Evolutionary conservation across 2,797 vertebrate genomes (phyloP).

Genomic region (Gymnothorax reevesii): DNA sequence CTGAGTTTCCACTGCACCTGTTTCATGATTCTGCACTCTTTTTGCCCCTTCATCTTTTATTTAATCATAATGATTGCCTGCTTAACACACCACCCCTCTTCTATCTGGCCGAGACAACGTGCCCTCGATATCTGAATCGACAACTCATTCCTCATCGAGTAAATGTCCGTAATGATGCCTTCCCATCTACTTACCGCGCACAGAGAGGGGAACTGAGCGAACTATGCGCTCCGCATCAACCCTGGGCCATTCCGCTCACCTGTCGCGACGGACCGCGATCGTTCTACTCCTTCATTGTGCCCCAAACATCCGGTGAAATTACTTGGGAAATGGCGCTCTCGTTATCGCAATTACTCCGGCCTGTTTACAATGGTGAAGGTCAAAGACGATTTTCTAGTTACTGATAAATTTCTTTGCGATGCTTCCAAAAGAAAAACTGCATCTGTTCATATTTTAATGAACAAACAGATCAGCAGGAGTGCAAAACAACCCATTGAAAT

Average conservation of each 20-base stretch:
- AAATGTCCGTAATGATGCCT: constrained; percentile 28
- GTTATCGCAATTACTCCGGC: background rate
- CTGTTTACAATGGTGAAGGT: background rate
- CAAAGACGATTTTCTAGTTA: background rate
- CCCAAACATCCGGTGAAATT: background rate
- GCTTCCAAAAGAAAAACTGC: background rate
- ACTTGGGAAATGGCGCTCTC: background rate
- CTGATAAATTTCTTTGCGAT: background rate
- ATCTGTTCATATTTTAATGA: constrained; percentile 7
- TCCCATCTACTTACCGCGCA: background rate
- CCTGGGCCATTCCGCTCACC: background rate
- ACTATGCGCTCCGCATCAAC: background rate
- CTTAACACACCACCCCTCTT: constrained; percentile 43
- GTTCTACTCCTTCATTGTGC: background rate
- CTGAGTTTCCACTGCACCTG: constrained; percentile 45
- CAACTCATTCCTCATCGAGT: constrained; percentile 37
- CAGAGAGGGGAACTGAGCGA: background rate
- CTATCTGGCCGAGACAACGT: constrained; percentile 34
- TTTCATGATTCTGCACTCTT: constrained; percentile 31
- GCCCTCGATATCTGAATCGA: constrained; percentile 39
- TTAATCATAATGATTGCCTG: constrained; percentile 53
- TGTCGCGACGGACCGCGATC: background rate
- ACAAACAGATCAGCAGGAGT: constrained; percentile 3
- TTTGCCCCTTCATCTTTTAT: constrained; percentile 44
- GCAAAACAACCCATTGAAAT: background rate